These are phyloP conservation scores for Erebia epiphron DNA, from an alignment of 2,888 invertebrate species.

Conservation along the genomic window DNA sequence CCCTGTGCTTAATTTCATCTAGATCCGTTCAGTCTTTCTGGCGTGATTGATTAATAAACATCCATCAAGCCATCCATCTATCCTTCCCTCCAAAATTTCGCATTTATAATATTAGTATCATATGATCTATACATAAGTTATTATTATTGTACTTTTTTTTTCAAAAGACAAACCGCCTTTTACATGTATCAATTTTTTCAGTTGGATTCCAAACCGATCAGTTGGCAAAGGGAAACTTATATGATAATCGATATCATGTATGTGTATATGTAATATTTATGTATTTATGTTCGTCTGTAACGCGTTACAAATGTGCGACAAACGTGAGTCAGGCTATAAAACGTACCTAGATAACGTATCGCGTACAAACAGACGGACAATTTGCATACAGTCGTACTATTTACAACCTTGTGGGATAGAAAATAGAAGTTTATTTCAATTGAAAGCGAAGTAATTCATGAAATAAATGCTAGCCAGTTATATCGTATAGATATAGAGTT, in stretches of 20 bases:
- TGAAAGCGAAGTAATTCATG: background rate
- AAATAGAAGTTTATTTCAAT: background rate
- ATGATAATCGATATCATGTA: background rate
- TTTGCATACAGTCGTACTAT: slow-evolving; percentile 3
- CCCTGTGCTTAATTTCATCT: too few species aligned
- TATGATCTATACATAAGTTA: too few species aligned
- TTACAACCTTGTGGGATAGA: background rate
- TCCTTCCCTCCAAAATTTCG: too few species aligned
- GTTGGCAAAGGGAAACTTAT: background rate
- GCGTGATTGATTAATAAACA: too few species aligned
- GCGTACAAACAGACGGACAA: slow-evolving; percentile 45
- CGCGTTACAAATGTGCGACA: slow-evolving; percentile 31
- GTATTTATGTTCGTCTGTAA: slow-evolving; percentile 24
- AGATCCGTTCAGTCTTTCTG: too few species aligned
- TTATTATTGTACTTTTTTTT: too few species aligned
- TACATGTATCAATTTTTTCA: background rate
- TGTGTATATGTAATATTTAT: too few species aligned
- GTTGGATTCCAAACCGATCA: background rate
- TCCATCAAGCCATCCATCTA: too few species aligned
- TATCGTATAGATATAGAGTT: background rate
- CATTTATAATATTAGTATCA: too few species aligned
- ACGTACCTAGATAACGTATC: slow-evolving; percentile 65
- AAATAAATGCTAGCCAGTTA: background rate
- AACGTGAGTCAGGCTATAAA: slow-evolving; percentile 57
- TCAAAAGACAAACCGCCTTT: too few species aligned